phyloP scores from a whole-genome alignment of 2,888 invertebrate genomes.

The Cistogaster globosa region DNA sequence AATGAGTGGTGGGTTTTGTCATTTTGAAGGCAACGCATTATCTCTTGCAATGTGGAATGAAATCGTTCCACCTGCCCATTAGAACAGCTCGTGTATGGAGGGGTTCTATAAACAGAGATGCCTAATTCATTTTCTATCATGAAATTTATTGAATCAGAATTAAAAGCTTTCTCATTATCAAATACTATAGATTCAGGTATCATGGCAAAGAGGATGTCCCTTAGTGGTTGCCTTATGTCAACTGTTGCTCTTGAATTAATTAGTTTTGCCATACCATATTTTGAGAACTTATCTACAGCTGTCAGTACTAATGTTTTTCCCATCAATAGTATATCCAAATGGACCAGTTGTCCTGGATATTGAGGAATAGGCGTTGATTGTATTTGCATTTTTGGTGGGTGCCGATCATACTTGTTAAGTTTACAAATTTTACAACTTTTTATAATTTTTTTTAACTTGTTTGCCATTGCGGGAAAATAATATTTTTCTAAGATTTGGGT shows the following conservation, averaged over 20 bases:
- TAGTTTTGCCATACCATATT: not conserved
- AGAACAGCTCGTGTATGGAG: no score
- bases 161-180: not conserved
- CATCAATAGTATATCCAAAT: not conserved
- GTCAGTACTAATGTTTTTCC: not conserved
- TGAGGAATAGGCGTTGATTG: not conserved
- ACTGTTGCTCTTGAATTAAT: not conserved
- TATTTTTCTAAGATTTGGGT: no score
- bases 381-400: not conserved
- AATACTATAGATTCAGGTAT: not conserved
- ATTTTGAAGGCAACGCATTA: no score
- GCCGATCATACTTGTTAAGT: not conserved
- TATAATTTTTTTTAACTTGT: slow-evolving; percentile 14
- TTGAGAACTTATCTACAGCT: not conserved
- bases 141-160: not conserved
- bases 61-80: no score
- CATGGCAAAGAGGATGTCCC: not conserved
- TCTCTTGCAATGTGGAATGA: no score
- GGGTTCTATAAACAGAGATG: not conserved
- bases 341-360: not conserved
- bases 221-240: not conserved
- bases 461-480: not conserved
- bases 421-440: no score
- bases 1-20: no score
- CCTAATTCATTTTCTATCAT: not conserved